These are phyloP conservation scores for Cerastis leucographa DNA, from an alignment of 2,888 invertebrate genomes.

Conservation along the genomic window DNA sequence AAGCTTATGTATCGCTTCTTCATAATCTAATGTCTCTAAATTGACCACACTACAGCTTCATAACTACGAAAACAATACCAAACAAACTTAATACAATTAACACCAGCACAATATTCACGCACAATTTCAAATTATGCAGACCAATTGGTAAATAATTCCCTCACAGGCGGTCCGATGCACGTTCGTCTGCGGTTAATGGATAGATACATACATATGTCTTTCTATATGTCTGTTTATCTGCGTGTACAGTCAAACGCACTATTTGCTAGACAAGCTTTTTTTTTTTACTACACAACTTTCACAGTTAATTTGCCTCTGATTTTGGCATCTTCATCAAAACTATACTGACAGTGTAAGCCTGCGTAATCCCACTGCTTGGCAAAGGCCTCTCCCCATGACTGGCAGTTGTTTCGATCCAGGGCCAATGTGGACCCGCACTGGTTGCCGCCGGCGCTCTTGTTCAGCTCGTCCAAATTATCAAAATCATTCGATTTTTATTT, in stretches of 20 bases:
- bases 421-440: too few relatives aligned
- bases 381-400: too few relatives aligned
- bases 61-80: background rate
- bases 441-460: too few relatives aligned
- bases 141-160: conserved; percentile 19
- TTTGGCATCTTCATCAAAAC: background rate
- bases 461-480: too few relatives aligned
- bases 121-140: conserved; percentile 17
- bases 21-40: background rate
- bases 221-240: conserved; percentile 9
- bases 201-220: too few relatives aligned
- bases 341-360: too few relatives aligned
- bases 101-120: too few relatives aligned
- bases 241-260: background rate
- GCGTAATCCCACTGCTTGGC: too few relatives aligned
- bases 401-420: too few relatives aligned
- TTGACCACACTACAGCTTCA: background rate
- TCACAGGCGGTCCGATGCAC: background rate
- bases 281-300: background rate
- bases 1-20: background rate
- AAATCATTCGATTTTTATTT: background rate
- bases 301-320: background rate
- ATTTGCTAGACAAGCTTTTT: background rate
- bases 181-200: conserved; percentile 19
- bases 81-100: background rate